Percentiles rank a stretch among this genome's conserved stretches.
Evolutionary conservation across 2,113 vertebrate genomes (phyloP).

Genomic region (Ammodytes marinus): DNA sequence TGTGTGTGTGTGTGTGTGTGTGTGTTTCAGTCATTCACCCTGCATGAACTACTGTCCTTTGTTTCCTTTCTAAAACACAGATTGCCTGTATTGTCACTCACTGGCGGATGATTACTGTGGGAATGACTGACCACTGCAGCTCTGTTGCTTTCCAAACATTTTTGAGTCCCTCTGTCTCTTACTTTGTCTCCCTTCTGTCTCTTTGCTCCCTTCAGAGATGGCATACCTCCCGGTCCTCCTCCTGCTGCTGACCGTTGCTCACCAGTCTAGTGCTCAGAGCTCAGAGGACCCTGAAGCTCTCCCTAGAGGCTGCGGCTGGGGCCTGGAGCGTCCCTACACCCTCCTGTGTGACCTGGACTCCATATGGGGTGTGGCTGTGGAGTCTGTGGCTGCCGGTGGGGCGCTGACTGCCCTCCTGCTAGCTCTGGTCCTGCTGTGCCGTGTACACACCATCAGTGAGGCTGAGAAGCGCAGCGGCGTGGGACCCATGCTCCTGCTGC

Average conservation of each 20-base stretch:
- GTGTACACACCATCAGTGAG: constrained; percentile 92
- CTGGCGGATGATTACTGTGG: constrained; percentile 40
- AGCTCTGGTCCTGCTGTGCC: constrained; percentile 90
- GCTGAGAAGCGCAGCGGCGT: constrained; percentile 92
- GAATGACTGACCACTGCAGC: constrained; percentile 45
- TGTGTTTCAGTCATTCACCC: constrained; percentile 55
- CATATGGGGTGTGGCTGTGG: constrained; percentile 95
- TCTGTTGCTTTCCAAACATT: constrained; percentile 33
- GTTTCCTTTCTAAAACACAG: constrained; percentile 63
- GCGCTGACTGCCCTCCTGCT: constrained; percentile 90
- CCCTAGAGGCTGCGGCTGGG: constrained; percentile 92
- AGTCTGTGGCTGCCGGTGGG: constrained; percentile 90
- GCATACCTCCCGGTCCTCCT: constrained; percentile 75
- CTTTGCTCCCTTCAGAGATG: constrained; percentile 74
- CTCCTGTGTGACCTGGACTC: constrained; percentile 96
- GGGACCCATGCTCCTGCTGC: constrained; percentile 92
- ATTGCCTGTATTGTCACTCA: constrained; percentile 58
- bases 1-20: constrained; percentile 31
- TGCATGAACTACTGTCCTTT: constrained; percentile 61
- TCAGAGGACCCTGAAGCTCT: constrained; percentile 82
- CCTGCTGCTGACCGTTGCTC: constrained; percentile 86
- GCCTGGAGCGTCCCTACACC: constrained; percentile 90
- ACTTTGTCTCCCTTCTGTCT: constrained; percentile 9
- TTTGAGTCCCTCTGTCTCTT: constrained; percentile 46
- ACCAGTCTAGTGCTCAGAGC: constrained; percentile 75